Percentiles rank a stretch among this genome's conserved stretches.
Evolutionary conservation across 2,113 vertebrate genomes (phyloP).

Genomic region (Sceloporus tristichus): DNA sequence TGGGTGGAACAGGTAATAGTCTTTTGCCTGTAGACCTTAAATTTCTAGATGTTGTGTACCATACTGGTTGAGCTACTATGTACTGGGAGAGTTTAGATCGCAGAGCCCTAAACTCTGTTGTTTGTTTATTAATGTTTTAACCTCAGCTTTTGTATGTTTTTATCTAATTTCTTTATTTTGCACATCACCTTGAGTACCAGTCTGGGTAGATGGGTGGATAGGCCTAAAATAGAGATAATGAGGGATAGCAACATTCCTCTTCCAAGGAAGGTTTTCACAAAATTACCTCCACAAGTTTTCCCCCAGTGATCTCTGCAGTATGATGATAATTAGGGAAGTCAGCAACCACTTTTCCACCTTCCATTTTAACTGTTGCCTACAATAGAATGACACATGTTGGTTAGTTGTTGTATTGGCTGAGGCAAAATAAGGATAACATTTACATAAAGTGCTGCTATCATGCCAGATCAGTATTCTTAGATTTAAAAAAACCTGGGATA

Average conservation of each 20-base stretch:
- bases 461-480: not conserved
- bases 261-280: not conserved
- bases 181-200: too few relatives aligned
- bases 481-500: not conserved
- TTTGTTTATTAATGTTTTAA: too few relatives aligned
- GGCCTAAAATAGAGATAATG: too few relatives aligned
- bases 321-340: slow-evolving; percentile 86
- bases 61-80: too few relatives aligned
- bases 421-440: not conserved
- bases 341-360: slow-evolving; percentile 79
- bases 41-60: too few relatives aligned
- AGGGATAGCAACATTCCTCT: not conserved
- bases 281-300: slow-evolving; percentile 88
- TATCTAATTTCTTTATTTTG: too few relatives aligned
- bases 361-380: slow-evolving; percentile 82
- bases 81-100: too few relatives aligned
- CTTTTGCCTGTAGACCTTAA: too few relatives aligned
- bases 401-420: slow-evolving; percentile 2
- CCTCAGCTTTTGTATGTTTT: too few relatives aligned
- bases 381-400: not conserved
- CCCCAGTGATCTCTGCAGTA: slow-evolving; percentile 82
- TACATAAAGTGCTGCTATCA: not conserved
- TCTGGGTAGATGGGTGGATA: too few relatives aligned
- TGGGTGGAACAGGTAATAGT: too few relatives aligned
- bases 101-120: too few relatives aligned